Base-by-base conservation (phyloP, 2,888 invertebrate species). In the Ischnura elegans region DNA sequence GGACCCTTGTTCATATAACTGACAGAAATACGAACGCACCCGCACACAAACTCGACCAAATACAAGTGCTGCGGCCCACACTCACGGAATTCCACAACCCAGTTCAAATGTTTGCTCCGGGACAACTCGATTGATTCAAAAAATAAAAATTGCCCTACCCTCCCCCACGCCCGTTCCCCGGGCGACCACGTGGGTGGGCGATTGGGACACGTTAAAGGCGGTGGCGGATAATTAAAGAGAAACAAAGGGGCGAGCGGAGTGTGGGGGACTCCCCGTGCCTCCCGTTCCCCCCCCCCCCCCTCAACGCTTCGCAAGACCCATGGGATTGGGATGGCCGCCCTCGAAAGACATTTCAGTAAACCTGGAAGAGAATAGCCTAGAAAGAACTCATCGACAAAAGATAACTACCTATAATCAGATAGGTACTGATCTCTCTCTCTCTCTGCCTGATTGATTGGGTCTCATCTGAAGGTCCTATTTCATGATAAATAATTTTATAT, bases 1-100 rank as follows among this genome's bases (percentile, higher is more conserved):
- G n/a, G 76, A 76, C 76, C 36, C 46, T 86, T 45, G 86, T 86
- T 86, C 86, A 46, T 76, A 76, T 76, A n/a, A 43, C 43, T 46
- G 86, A 86, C 45, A n/a, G 46, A 19, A 21, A 86, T 46, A 86
- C 86, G 46, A 43, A 45, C 76, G 76, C 29, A 76, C 76, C 8
- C 76, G 36, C 76, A n/a, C 29, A 76, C 45, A 45, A 45, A 86
- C 29, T n/a, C n/a, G n/a, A n/a, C n/a, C n/a, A 21, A 19, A 46
- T 19, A 86, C 86, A 46, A 42, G 42, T 13, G 85, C 36, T 19
- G 42, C 86, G 6, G n/a, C 86, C 6, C 86, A 86, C 43, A 45
- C 45, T 42, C 86, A n/a, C 45, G 13, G n/a, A n/a, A 43, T n/a
- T 46, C 86, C 45, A 46, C 86, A 86, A 43, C 86, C 86, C 76